Evolutionary conservation across 2,888 invertebrate genomes (phyloP), one percentile per base, ranked within the genome.

Genomic region (Julus scanicus): DNA sequence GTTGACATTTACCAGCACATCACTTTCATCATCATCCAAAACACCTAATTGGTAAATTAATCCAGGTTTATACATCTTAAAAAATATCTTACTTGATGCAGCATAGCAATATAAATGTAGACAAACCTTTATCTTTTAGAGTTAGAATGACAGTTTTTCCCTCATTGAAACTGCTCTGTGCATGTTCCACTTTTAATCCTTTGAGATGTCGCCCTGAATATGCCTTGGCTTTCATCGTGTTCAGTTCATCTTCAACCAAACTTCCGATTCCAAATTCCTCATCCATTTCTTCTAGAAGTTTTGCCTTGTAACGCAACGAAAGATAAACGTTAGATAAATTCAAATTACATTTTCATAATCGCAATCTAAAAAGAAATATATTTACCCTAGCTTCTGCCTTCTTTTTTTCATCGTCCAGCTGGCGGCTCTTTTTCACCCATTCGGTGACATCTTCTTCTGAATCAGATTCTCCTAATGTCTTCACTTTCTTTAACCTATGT

Each of bases 201-300:
- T 93, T 94, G 88, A 99, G 94, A 92, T 96, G 94, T 90, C 93
- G 94, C 86, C 95, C 94, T 0, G 94, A 93, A 92, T 98, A 98
- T 6, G 95, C 94, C 86, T 93, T 92, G 37, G 83, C 83, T 53
- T 87, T 88, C 80, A 86, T 29, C 29, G 86, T 86, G 87, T 93
- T 93, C 90, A 94, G 94, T 91, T 97, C 97, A 90, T 96, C 95
- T 90, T 96, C 96, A n/a, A 98, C 94, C 86, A 98, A 93, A 90
- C 95, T 96, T 17, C 95, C 94, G 89, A 98, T 95, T 49, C 98
- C 98, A 94, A 99, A 98, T 92, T 97, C 98, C 90, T 95, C 96
- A 93, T 99, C 99, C 94, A 99, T 94, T 93, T 99, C 98, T 92
- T 98, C 97, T 91, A 99, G 92, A 94, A 97, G 94, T 92, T 97